Evolutionary conservation across 2,888 invertebrate species (phyloP).

Genomic region (Ecliptopera silaceata): DNA sequence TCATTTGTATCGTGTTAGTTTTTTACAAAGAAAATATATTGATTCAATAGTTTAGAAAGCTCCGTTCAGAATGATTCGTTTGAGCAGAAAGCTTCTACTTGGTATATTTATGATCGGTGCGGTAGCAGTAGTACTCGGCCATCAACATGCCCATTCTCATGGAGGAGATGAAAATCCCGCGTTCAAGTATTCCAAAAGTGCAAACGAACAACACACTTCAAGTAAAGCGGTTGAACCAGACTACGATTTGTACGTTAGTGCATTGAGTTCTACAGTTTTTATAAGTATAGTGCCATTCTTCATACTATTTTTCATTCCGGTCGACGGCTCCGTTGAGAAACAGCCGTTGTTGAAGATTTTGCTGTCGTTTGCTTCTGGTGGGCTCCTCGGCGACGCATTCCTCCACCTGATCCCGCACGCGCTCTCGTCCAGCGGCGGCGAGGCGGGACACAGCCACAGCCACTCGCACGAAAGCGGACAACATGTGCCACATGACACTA

Average conservation of each 20-base stretch:
- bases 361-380: conserved; percentile 96
- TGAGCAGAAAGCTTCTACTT: conserved; percentile 42
- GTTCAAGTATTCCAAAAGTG: conserved; percentile 92
- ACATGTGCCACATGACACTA: conserved; percentile 88
- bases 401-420: conserved; percentile 99
- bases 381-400: conserved; percentile 98
- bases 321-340: conserved; percentile 93
- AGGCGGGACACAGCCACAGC: conserved; percentile 79
- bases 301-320: conserved; percentile 95
- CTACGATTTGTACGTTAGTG: conserved; percentile 88
- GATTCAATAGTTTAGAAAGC: no score
- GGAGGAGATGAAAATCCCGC: conserved; percentile 85
- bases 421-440: conserved; percentile 63
- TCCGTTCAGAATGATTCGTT: conserved; percentile 42
- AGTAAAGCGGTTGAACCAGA: conserved; percentile 56
- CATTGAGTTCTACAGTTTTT: conserved; percentile 94
- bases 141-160: conserved; percentile 68
- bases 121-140: conserved; percentile 55
- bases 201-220: conserved; percentile 74
- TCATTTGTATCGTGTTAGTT: no score
- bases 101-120: conserved; percentile 45
- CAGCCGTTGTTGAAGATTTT: conserved; percentile 94
- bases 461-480: conserved; percentile 79
- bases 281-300: conserved; percentile 98
- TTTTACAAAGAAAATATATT: no score